A percentile compares a stretch with the other conserved stretches of the same genome.
phyloP scores from a whole-genome alignment of 2,797 vertebrate species.

The Spheniscus humboldti region DNA sequence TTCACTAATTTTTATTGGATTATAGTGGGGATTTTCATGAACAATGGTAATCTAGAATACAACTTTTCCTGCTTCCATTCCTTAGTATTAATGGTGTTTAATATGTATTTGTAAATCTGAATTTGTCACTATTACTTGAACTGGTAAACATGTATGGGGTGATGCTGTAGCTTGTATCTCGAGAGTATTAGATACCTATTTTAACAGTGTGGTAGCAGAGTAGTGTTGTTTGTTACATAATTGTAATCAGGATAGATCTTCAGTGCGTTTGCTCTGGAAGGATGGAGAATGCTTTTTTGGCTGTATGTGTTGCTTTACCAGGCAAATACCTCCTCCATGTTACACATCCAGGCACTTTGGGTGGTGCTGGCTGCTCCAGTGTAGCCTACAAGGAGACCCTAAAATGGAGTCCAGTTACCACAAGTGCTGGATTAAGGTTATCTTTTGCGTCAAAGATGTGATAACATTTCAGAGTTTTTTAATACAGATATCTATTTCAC shows the following conservation, averaged over 20 bases:
- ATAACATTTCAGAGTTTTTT: not conserved
- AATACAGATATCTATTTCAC: not conserved
- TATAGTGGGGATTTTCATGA: not conserved
- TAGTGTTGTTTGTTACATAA: not conserved
- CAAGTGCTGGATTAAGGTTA: not conserved
- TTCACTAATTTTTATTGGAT: not conserved
- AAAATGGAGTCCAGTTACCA: not conserved
- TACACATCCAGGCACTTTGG: fast-evolving
- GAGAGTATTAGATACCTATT: not conserved
- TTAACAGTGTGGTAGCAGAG: not conserved
- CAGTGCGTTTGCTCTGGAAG: not conserved
- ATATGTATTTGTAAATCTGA: not conserved
- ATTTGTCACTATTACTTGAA: not conserved
- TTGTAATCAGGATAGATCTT: not conserved
- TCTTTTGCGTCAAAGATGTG: not conserved
- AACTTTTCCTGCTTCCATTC: not conserved
- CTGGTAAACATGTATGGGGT: not conserved
- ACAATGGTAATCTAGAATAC: not conserved
- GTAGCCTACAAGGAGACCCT: not conserved
- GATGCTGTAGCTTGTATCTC: not conserved
- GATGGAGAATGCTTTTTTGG: not conserved
- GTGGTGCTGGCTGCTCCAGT: not conserved
- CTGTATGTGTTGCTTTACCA: not conserved
- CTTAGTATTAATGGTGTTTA: not conserved
- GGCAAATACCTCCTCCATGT: not conserved